These are phyloP conservation scores for Fissipunctia ypsillon DNA, from an alignment of 2,888 invertebrate species.

Conservation along the genomic window DNA sequence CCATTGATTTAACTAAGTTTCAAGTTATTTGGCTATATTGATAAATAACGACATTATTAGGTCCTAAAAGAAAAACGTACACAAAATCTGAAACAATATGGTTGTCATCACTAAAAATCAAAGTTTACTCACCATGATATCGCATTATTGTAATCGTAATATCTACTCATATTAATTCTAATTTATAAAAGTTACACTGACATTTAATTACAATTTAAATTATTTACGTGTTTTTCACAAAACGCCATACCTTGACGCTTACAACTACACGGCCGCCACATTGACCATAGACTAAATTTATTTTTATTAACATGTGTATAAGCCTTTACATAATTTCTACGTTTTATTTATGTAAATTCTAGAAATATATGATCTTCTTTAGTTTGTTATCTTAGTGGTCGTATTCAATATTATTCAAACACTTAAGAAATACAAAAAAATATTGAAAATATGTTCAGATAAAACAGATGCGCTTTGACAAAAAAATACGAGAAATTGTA, in stretches of 20 bases:
- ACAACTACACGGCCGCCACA: slow-evolving; percentile 82
- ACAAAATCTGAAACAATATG: slow-evolving; percentile 85
- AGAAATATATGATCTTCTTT: neutral
- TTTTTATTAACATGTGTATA: slow-evolving; percentile 67
- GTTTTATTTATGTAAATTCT: slow-evolving; percentile 1
- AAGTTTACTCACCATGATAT: slow-evolving; percentile 89
- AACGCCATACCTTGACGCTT: slow-evolving; percentile 88
- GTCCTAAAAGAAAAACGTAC: slow-evolving; percentile 79
- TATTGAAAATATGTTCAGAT: slow-evolving; percentile 7
- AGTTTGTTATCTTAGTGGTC: neutral
- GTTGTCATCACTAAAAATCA: slow-evolving; percentile 78
- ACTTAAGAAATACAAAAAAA: neutral
- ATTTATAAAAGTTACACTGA: slow-evolving; percentile 79
- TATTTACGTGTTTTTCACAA: slow-evolving; percentile 81
- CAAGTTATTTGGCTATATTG: slow-evolving; percentile 24
- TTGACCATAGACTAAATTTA: slow-evolving; percentile 83
- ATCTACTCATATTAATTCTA: slow-evolving; percentile 89
- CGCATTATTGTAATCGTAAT: slow-evolving; percentile 90
- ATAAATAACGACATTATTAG: slow-evolving; percentile 57
- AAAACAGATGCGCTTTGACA: slow-evolving; percentile 27
- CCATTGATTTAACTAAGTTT: slow-evolving; percentile 18
- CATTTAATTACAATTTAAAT: slow-evolving; percentile 78
- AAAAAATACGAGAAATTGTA: slow-evolving; percentile 33
- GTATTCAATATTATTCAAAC: neutral
- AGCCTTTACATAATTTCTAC: slow-evolving; percentile 59